Base-by-base conservation (phyloP, 2,888 invertebrate species). In the Ecdyonurus torrentis region DNA sequence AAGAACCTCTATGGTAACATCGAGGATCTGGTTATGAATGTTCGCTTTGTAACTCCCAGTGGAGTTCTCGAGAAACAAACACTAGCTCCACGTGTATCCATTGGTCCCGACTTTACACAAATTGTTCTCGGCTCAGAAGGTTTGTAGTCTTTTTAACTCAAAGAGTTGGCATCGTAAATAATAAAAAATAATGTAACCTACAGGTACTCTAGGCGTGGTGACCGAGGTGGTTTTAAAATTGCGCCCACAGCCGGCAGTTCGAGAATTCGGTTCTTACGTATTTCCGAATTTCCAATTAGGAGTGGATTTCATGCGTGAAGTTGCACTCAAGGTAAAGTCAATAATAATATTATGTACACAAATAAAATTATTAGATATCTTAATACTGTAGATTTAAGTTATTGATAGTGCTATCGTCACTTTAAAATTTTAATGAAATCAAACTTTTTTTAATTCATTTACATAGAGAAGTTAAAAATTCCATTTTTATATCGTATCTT, bases 1-100 rank as follows among this genome's bases (percentile, higher is more conserved):
- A 82, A 83, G 71, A 83, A 83, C 70, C 75, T 77, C 62, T 82
- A 81, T 67, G 80, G 80, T 55, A 81, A 81, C 68, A 81, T 81
- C 66, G 81, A 81, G 70, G 80, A 81, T 67, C 68, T 79, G 67
- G 67, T 82, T 1, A 78, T 83, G 2, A 80, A 80, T 69, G 72
- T 81, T n/a, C 78, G 75, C 67, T 73, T 78, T 70, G 80, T 81
- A 19, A 81, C 81, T 1, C 75, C 81, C 0, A 70, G 70, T 50
- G 82, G 82, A 52, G 75, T 78, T 23, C 70, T 83, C 63, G 76
- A 80, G 69, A 65, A 68, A 15, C 76, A 74, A 64, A 79, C 79
- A 67, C 77, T 78, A 64, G 77, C 74, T 15, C 79, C 80, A 5
- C 70, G 80, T 61, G 74, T 81, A 52, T 81, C 81, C 0, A 74